Base-by-base conservation (phyloP, 2,113 vertebrate genomes). In the Variabilichromis moorii region DNA sequence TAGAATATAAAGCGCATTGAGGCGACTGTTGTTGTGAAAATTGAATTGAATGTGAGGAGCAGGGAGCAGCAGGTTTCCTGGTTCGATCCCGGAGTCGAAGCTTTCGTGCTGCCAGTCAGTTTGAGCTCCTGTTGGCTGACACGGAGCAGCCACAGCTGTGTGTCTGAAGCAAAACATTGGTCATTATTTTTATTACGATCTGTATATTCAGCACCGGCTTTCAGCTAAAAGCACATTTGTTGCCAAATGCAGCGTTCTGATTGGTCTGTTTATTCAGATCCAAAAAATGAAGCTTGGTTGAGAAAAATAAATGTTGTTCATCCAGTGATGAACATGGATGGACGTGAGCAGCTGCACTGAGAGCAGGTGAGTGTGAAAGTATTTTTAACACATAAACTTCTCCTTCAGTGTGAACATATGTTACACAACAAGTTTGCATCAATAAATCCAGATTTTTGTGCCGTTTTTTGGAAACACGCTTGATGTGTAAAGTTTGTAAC, bases 31-130 rank as follows among this genome's bases (percentile, higher is more conserved):
- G 59, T 63, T 63, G 28, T 33, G 59, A 35, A 33, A 31, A 31
- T 0, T 61, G 57, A 61, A 28, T 11, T 11, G 9, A 63, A 63
- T 11, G 9, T 33, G 59, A 35, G 28, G 0, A 11, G 28, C 31
- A 19, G 28, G 14, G 13, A 31, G 26, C 55, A 59, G 57, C 57
- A 61, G 59, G 59, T 35, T 63, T 63, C 59, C 59, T 35, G 59
- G 59, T 63, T 63, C 4, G 4, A 63, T 63, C 17, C 31, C 4
- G 17, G 28, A 63, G 59, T 35, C 3, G 6, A n/a, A 7, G 59
- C 59, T 66, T 35, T 35, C 3, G 9, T 66, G 3, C 28, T 63
- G 59, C 0, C 59, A 35, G 28, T 19, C 59, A 63, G 59, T 63
- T 35, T 66, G 59, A 63, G 3, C 59, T 63, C 0, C 59, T 19